phyloP scores from a whole-genome alignment of 2,797 vertebrate species.

The Pagetopsis macropterus region DNA sequence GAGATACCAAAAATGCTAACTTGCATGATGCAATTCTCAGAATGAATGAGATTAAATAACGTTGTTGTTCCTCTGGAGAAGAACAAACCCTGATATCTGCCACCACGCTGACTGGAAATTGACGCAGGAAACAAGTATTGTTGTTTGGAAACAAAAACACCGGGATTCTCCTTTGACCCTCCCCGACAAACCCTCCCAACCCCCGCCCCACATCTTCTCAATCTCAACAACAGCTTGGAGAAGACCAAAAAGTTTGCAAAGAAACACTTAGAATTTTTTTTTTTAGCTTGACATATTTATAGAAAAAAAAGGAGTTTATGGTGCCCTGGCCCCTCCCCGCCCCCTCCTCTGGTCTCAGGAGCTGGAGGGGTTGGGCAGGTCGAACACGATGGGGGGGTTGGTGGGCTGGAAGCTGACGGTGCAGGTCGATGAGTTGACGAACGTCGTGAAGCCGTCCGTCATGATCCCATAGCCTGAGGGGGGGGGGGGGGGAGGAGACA shows the following conservation, averaged over 20 bases:
- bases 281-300: constrained; percentile 78
- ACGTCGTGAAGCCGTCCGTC: constrained; percentile 97
- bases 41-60: background rate
- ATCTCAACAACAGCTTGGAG: constrained; percentile 86
- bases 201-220: constrained; percentile 30
- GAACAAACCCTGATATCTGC: constrained; percentile 16
- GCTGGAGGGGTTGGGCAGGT: constrained; percentile 95
- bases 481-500: constrained; percentile 23
- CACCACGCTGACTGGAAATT: background rate
- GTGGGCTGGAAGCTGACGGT: constrained; percentile 99
- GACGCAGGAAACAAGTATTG: constrained; percentile 21
- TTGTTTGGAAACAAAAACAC: constrained; percentile 37
- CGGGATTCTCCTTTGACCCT: constrained; percentile 70
- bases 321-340: constrained; percentile 56
- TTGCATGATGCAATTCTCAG: background rate
- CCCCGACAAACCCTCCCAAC: constrained; percentile 14
- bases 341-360: constrained; percentile 87
- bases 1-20: no score
- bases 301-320: constrained; percentile 79
- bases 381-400: constrained; percentile 97
- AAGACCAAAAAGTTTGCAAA: constrained; percentile 84
- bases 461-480: constrained; percentile 95
- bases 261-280: constrained; percentile 82
- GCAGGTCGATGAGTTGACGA: constrained; percentile 96
- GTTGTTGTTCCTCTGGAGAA: background rate